Percentiles rank a stretch among this genome's conserved stretches.
Conservation (phyloP, 2,888 invertebrate species). For the Cosmorhoe ocellata region DNA sequence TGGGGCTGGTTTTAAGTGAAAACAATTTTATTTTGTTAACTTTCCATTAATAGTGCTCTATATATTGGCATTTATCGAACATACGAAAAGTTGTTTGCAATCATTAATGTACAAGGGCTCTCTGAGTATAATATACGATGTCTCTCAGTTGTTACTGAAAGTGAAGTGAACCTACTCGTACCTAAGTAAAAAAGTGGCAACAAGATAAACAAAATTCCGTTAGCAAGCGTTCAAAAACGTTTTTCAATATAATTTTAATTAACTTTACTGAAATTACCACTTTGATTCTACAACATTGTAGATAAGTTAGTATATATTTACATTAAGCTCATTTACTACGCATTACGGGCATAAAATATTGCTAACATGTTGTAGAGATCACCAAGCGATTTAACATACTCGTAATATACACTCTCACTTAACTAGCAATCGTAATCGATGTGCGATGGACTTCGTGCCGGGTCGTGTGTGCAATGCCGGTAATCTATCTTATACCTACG, state of each 20-base stretch:
- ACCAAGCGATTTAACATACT: constrained; percentile 44
- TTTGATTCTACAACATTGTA: too few relatives aligned
- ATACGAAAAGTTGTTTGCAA: constrained; percentile 12
- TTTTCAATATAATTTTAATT: too few relatives aligned
- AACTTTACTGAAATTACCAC: too few relatives aligned
- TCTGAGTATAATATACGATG: too few relatives aligned
- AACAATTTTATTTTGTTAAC: constrained; percentile 64
- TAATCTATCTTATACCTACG: constrained; percentile 20
- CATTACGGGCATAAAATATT: constrained; percentile 26
- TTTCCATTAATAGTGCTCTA: constrained; percentile 69
- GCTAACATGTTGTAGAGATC: constrained; percentile 31
- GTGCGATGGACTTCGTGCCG: constrained; percentile 36
- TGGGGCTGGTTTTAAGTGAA: constrained; percentile 69
- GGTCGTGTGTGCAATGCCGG: constrained; percentile 32
- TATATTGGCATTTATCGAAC: constrained; percentile 62
- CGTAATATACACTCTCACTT: constrained; percentile 50
- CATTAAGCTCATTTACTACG: constrained; percentile 5
- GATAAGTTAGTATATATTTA: too few relatives aligned
- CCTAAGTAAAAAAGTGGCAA: too few relatives aligned
- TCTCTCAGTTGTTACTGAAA: too few relatives aligned
- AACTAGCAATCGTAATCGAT: constrained; percentile 35
- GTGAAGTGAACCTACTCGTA: too few relatives aligned
- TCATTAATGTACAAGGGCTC: background rate
- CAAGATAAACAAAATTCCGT: too few relatives aligned
- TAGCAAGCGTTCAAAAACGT: too few relatives aligned